Evolutionary conservation across 2,797 vertebrate species (phyloP).

Genomic region (Eleutherodactylus coqui): DNA sequence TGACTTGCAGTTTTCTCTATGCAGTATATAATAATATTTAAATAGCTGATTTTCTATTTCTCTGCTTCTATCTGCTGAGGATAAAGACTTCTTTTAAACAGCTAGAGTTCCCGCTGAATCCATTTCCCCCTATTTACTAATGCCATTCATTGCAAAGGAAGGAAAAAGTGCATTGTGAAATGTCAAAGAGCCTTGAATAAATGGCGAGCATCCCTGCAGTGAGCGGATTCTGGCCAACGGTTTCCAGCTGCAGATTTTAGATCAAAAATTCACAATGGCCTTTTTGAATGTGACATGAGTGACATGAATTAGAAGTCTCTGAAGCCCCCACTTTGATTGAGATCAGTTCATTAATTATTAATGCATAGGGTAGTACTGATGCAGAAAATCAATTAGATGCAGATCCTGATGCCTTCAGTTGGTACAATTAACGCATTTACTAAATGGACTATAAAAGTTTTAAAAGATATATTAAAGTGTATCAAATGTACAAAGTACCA

Average conservation of each 20-base stretch:
- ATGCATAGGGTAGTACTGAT: background rate
- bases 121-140: background rate
- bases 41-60: background rate
- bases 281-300: background rate
- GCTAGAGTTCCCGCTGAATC: background rate
- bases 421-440: too few relatives aligned
- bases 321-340: background rate
- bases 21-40: too few relatives aligned
- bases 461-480: background rate
- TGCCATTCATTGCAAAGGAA: slow-evolving; percentile 18
- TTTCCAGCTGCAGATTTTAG: slow-evolving; percentile 16
- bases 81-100: background rate
- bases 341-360: slow-evolving; percentile 8
- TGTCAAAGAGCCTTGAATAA: slow-evolving; percentile 9
- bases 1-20: background rate
- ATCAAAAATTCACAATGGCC: slow-evolving; percentile 16
- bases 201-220: background rate
- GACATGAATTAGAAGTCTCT: slow-evolving; percentile 7
- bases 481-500: background rate
- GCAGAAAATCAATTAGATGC: background rate
- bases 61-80: background rate
- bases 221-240: slow-evolving; percentile 14
- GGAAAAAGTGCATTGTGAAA: background rate
- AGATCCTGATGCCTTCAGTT: background rate
- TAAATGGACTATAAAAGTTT: background rate